These are phyloP conservation scores for Sciaenops ocellatus DNA, from an alignment of 2,797 vertebrate species.

Conservation along the genomic window DNA sequence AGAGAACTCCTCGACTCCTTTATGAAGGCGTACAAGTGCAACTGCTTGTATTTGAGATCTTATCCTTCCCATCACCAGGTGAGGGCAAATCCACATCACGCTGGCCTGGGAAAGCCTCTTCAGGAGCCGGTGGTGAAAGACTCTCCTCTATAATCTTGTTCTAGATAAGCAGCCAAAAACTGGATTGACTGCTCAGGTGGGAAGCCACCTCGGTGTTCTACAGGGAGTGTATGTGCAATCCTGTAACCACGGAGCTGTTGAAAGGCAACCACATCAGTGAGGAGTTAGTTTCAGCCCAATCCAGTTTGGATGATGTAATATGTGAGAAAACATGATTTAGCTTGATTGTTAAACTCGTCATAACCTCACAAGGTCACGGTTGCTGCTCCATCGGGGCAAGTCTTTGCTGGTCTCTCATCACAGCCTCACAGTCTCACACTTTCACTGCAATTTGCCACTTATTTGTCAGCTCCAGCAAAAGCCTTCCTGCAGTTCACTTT, in stretches of 20 bases:
- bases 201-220: background rate
- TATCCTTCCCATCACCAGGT: conserved; percentile 32
- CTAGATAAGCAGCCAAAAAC: conserved; percentile 42
- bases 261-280: conserved; percentile 2
- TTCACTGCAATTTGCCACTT: conserved; percentile 17
- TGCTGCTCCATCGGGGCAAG: conserved; percentile 19
- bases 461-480: conserved; percentile 10
- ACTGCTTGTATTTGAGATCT: background rate
- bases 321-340: conserved; percentile 31
- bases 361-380: conserved; percentile 37
- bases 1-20: conserved; percentile 14
- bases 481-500: background rate
- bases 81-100: conserved; percentile 24
- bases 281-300: background rate
- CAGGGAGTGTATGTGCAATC: background rate
- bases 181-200: conserved; percentile 17
- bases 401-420: conserved; percentile 29
- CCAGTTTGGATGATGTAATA: conserved; percentile 23
- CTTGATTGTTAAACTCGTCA: conserved; percentile 30
- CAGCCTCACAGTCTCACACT: conserved; percentile 15
- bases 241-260: conserved; percentile 1
- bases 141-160: conserved; percentile 37
- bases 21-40: background rate
- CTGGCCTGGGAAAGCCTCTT: conserved; percentile 20
- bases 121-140: conserved; percentile 15